Evolutionary conservation across 2,797 vertebrate species (phyloP), one percentile per base, ranked within the genome.

Genomic region (Pseudomugil gertrudae): DNA sequence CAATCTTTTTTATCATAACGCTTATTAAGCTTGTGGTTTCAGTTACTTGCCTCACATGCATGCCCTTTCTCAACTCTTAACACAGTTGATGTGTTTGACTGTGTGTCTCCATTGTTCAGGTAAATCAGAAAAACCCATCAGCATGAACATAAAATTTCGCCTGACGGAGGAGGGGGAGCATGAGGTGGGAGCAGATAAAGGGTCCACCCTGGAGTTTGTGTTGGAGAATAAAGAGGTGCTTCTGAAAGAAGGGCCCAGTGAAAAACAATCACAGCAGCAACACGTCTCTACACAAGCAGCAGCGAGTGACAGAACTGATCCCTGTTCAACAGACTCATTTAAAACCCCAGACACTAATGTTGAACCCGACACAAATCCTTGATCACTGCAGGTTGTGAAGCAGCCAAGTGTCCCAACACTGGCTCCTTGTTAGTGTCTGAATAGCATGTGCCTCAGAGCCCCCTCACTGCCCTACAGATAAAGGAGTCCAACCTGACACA

Each of bases 81-180:
- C 50, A 19, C 26, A 52, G 9, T 24, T 55, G 32, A 40, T 21
- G 0, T 21, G 17, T 52, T 43, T 26, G 14, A 8, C 68, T 40
- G 33, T 17, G 17, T 65, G 5, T 55, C 24, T 43, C 63, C 19
- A 3, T 50, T 76, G 17, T 72, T 33, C 79, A 94, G 92, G 84
- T 61, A 92, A 94, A 63, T 66, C 63, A 60, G 89, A 88, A 47
- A 92, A 90, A 74, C 64, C 75, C 0, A 1, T 88, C 1, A 81
- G 89, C 38, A 74, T 95, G 78, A 94, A 94, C 81, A 92, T 95
- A 72, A 94, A 93, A 81, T 86, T 95, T 48, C 90, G 84, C 10
- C 84, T 95, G 70, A 80, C 92, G 9, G 89, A 92, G 29, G 92
- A 93, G n/a, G 90, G 84, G 3, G 87, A 90, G 71, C 43, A 77